Evolutionary conservation across 2,797 vertebrate genomes (phyloP), one percentile per base, ranked within the genome.

Genomic region (Bovichtus variegatus): DNA sequence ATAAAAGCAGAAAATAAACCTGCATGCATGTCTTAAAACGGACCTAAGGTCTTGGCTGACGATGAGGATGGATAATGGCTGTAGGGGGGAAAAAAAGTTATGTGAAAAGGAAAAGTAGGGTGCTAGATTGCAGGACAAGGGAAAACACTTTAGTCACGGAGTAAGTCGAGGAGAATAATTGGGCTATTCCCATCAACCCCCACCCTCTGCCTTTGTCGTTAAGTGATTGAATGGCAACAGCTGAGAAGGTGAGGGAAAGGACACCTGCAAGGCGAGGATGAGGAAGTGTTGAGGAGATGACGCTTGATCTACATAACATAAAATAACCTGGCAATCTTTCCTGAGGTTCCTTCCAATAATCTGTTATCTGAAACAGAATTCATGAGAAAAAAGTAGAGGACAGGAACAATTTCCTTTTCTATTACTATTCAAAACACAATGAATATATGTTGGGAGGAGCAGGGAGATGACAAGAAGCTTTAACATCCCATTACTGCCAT

Each of bases 191-290:
- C 82, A 82, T 81, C 87, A 84, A 53, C 83, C 84, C 84, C 88
- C 78, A 57, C 74, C 61, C 75, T 75, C 55, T 67, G 72, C 66
- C 70, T 85, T 84, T 87, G 86, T 91, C 80, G 51, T 83, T 50
- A 71, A 54, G 65, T 91, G 90, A 94, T 57, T 88, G 86, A 93
- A 90, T 78, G 73, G 81, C 83, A 89, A 92, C 89, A 92, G 89
- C 89, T 92, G 91, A 93, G 76, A 90, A 88, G 86, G 92, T 91
- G 84, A 93, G 76, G 69, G 79, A 89, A 78, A 69, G 81, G 87
- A 93, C 91, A 92, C 89, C 85, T 90, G 83, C 76, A 80, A 87
- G 61, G 76, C 21, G 12, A 83, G 75, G 70, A 79, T 75, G 75
- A 89, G 80, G 73, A 79, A 79, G 59, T 74, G 55, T 69, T 61